Percentiles rank a stretch among this genome's conserved stretches.
phyloP scores from a whole-genome alignment of 2,797 vertebrate species.

The Merluccius polli region DNA sequence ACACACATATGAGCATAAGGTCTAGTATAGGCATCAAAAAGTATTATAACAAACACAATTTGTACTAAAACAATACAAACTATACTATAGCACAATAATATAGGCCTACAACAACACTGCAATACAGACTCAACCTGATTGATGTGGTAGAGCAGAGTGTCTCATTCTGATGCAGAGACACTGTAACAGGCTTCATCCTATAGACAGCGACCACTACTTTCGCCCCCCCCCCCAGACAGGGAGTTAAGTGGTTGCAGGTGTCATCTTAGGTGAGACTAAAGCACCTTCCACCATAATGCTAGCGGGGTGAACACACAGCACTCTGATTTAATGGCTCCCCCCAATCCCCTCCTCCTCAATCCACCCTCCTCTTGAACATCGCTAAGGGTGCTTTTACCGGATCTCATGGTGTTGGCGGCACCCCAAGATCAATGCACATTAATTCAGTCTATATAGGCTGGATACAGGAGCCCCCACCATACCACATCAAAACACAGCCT shows the following conservation, averaged over 20 bases:
- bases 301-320: constrained; percentile 25
- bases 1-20: background rate
- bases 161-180: background rate
- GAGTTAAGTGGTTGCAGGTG: background rate
- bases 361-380: background rate
- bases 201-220: background rate
- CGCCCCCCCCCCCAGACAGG: background rate
- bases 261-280: background rate
- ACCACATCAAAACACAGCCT: too few species aligned
- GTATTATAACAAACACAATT: too few species aligned
- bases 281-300: constrained; percentile 9
- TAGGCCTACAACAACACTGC: background rate
- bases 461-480: background rate
- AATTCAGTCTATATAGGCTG: background rate
- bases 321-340: constrained; percentile 25
- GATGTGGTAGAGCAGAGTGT: background rate
- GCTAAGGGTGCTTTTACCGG: background rate
- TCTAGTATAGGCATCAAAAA: background rate
- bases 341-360: background rate
- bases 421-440: background rate
- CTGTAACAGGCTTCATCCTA: background rate
- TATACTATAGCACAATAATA: background rate
- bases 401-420: constrained; percentile 14
- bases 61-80: too few species aligned
- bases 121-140: background rate